Evolutionary conservation across 2,113 vertebrate species (phyloP), one percentile per base, ranked within the genome.

Genomic region (Collichthys lucidus): DNA sequence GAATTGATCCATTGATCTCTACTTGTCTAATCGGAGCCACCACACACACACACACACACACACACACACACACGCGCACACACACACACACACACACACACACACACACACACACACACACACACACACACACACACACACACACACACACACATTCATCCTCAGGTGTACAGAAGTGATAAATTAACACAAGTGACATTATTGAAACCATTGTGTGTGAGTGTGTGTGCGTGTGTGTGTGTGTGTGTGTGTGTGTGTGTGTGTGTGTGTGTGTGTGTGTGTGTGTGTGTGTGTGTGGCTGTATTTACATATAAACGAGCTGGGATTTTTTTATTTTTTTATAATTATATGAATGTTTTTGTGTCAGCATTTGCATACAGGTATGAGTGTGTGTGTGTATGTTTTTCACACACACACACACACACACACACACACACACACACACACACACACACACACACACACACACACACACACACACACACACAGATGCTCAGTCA

Each of bases 181-280:
- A 88, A 87, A 93, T 93, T 74, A 88, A 86, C 84, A 84, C 63
- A 89, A 90, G 70, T 86, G 90, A 86, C 90, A 69, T 47, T 19
- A 79, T 60, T 74, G 74, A 82, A 69, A 35, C 59, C 57, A 22
- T 40, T 65, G 24, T 73, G 17, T 69, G 74, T 60, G 46, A 47
- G 29, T 61, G 75, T 49, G 44, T 63, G 60, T 78, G 60, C 2
- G 55, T 67, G 29, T 26, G 8, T 14, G 61, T 9, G 26, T 69
- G 74, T 60, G 46, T 55, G 29, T 61, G 75, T 49, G 44, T 63
- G 60, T 78, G 60, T 3, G 55, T 67, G 29, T 26, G 8, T 14
- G 61, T 9, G 26, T n/a, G n/a, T 65, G 24, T 73, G 17, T 65
- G 24, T 73, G 17, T 69, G 74, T 60, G 46, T 55, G 29, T 61